Evolutionary conservation across 1,140 invertebrate genomes (phyloP).

Genomic region (Campoletis sonorensis): DNA sequence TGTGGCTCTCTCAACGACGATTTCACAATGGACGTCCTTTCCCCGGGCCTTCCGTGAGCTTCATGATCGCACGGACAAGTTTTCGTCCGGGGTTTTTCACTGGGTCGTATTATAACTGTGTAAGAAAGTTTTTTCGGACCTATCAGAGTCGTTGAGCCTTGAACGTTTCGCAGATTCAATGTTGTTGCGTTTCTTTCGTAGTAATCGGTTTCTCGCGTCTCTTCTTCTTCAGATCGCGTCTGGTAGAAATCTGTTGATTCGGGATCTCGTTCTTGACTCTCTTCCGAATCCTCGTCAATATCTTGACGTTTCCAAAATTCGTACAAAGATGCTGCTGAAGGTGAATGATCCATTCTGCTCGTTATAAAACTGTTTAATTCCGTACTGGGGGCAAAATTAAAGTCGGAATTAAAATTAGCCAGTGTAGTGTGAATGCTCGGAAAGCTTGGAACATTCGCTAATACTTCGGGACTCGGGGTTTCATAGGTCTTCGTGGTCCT

Average conservation of each 20-base stretch:
- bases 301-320: slow-evolving; percentile 33
- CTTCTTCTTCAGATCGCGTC: background rate
- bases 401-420: background rate
- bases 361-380: slow-evolving; percentile 8
- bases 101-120: slow-evolving; percentile 32
- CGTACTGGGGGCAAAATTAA: slow-evolving; percentile 8
- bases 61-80: slow-evolving; percentile 21
- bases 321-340: slow-evolving; percentile 17
- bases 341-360: background rate
- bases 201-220: background rate
- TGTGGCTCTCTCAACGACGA: background rate
- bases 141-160: background rate
- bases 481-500: background rate
- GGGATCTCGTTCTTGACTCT: background rate
- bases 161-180: background rate
- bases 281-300: background rate
- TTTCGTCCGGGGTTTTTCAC: slow-evolving; percentile 3
- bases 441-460: slow-evolving; percentile 10
- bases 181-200: background rate
- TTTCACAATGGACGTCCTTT: background rate
- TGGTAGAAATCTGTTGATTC: background rate
- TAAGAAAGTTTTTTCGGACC: slow-evolving; percentile 37
- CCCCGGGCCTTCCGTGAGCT: background rate
- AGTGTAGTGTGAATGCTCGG: background rate
- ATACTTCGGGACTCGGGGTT: background rate